Conservation (phyloP, 2,113 vertebrate genomes). For the Strix aluco region DNA sequence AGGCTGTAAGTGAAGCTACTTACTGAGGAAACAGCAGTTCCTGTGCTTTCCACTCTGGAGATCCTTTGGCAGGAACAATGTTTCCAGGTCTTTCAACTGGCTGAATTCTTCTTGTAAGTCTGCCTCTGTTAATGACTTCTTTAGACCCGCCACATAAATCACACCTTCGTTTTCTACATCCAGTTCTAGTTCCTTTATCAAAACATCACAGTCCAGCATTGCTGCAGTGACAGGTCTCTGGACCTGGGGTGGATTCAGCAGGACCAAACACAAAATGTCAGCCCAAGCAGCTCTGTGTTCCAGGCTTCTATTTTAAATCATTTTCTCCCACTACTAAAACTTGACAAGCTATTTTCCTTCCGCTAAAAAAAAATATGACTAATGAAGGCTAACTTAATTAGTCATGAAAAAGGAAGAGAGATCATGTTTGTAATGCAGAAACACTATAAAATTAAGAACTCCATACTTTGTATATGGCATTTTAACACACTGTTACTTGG, state of each 20-base stretch:
- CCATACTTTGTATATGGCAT: background rate
- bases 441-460: background rate
- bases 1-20: constrained; percentile 49
- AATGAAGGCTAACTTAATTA: background rate
- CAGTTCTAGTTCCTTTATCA: constrained; percentile 73
- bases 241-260: constrained; percentile 70
- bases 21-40: constrained; percentile 82
- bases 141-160: constrained; percentile 78
- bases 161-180: constrained; percentile 74
- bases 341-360: background rate
- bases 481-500: background rate
- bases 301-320: background rate
- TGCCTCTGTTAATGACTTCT: constrained; percentile 62
- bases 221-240: constrained; percentile 80
- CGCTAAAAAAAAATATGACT: background rate
- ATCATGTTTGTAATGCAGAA: background rate
- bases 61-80: constrained; percentile 71
- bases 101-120: constrained; percentile 72
- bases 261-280: background rate
- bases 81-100: constrained; percentile 73
- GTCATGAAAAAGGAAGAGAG: background rate
- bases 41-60: constrained; percentile 57
- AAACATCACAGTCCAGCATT: constrained; percentile 78
- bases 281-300: background rate
- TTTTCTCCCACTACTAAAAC: background rate